Percentiles rank a stretch among this genome's conserved stretches.
phyloP scores from a whole-genome alignment of 2,888 invertebrate species.

The Hyposoter dolosus region DNA sequence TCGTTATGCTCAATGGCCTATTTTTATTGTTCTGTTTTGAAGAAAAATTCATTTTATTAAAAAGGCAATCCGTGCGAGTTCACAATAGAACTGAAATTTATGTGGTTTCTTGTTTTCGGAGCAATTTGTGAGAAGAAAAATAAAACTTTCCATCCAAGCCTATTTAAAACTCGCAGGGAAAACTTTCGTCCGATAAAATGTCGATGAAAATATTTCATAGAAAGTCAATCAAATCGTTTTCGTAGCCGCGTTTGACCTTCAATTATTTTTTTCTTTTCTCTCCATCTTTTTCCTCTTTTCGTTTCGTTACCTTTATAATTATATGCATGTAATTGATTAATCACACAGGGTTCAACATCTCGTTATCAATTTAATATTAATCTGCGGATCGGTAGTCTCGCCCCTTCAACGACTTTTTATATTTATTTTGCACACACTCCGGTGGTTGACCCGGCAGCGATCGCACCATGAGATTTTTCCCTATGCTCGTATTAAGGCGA shows the following conservation, averaged over 20 bases:
- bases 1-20: constrained; percentile 5
- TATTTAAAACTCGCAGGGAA: not conserved
- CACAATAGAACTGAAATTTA: not conserved
- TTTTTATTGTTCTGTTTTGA: constrained; percentile 15
- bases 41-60: constrained; percentile 18
- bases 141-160: not conserved
- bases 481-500: not conserved
- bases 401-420: constrained; percentile 57
- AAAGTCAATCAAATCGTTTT: constrained; percentile 30
- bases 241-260: constrained; percentile 4
- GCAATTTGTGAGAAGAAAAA: constrained; percentile 12
- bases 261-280: constrained; percentile 21
- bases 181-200: constrained; percentile 31
- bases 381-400: constrained; percentile 68
- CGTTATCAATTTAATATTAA: constrained; percentile 71
- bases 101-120: not conserved
- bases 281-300: constrained; percentile 27
- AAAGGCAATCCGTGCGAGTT: constrained; percentile 15
- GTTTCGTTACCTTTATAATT: constrained; percentile 51
- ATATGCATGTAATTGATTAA: constrained; percentile 70
- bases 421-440: constrained; percentile 34
- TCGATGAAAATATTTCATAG: constrained; percentile 38
- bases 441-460: not conserved
- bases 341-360: constrained; percentile 74
- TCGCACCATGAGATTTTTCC: not conserved